A percentile compares a stretch with the other conserved stretches of the same genome.
Evolutionary conservation across 64 coral and sea anemone genomes (phyloP).

Genomic region (Platygyra sinensis): DNA sequence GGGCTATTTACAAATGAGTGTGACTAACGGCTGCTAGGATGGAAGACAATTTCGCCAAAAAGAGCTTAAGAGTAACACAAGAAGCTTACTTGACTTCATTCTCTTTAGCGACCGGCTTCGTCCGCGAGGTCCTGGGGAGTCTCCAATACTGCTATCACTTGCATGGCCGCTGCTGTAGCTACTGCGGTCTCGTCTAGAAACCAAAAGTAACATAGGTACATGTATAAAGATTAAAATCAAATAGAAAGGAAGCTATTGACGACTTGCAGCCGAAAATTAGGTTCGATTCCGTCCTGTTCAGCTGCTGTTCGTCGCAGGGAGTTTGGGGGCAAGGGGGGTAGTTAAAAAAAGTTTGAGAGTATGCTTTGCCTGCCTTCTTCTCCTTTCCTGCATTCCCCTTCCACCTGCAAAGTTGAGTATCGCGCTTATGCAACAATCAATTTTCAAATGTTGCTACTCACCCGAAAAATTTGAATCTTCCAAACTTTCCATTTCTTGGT

Average conservation of each 20-base stretch:
- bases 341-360: no score
- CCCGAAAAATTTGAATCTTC: slow-evolving; percentile 65
- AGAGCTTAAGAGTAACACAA: neutral
- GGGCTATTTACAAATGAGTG: no score
- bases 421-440: neutral
- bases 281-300: no score
- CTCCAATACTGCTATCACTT: slow-evolving; percentile 83
- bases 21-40: no score
- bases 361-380: no score
- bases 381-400: no score
- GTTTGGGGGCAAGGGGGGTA: no score
- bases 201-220: neutral
- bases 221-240: neutral
- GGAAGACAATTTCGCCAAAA: no score
- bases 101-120: slow-evolving; percentile 62
- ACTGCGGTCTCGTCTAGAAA: slow-evolving; percentile 61
- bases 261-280: no score
- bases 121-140: slow-evolving; percentile 68
- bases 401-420: no score
- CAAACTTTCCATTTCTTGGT: slow-evolving; percentile 45
- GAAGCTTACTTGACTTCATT: slow-evolving; percentile 76
- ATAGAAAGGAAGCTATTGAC: no score
- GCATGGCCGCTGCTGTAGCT: slow-evolving; percentile 91
- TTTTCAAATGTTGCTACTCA: neutral
- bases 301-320: no score